A percentile compares a stretch with the other conserved stretches of the same genome.
These are phyloP conservation scores for Intellagama lesueurii DNA, from an alignment of 2,797 vertebrate species.

Conservation along the genomic window DNA sequence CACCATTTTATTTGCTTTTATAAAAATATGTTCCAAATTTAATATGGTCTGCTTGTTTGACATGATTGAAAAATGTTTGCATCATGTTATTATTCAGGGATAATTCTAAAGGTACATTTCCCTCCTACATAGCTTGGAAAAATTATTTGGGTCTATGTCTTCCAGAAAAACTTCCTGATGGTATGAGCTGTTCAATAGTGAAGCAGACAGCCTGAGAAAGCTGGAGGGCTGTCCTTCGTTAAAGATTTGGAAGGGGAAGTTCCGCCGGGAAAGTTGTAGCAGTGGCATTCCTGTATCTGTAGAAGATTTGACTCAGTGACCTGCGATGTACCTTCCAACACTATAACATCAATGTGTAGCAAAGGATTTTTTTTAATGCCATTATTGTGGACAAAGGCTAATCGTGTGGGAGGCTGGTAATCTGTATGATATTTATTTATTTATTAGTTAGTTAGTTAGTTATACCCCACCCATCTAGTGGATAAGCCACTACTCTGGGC, in stretches of 20 bases:
- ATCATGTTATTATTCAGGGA: background rate
- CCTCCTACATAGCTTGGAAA: background rate
- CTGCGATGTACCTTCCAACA: background rate
- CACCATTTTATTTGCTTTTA: slow-evolving; percentile 40
- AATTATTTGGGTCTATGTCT: too few species aligned
- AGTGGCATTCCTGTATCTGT: background rate
- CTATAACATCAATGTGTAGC: background rate
- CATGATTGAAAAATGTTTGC: background rate
- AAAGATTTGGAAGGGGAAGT: background rate
- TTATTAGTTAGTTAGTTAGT: too few species aligned
- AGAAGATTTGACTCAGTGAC: background rate
- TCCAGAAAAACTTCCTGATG: too few species aligned
- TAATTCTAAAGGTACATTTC: background rate
- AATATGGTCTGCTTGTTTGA: slow-evolving; percentile 25
- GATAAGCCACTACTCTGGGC: too few species aligned
- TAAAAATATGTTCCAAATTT: slow-evolving; percentile 35
- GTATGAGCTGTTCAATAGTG: too few species aligned
- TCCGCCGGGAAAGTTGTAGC: background rate
- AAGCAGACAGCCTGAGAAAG: background rate
- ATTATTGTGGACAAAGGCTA: background rate
- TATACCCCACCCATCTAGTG: too few species aligned
- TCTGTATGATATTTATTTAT: background rate
- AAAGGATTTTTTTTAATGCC: background rate
- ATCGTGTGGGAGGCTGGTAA: background rate
- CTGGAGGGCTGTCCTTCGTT: background rate